Base-by-base conservation (phyloP, 2,797 vertebrate genomes). In the Iguana delicatissima region DNA sequence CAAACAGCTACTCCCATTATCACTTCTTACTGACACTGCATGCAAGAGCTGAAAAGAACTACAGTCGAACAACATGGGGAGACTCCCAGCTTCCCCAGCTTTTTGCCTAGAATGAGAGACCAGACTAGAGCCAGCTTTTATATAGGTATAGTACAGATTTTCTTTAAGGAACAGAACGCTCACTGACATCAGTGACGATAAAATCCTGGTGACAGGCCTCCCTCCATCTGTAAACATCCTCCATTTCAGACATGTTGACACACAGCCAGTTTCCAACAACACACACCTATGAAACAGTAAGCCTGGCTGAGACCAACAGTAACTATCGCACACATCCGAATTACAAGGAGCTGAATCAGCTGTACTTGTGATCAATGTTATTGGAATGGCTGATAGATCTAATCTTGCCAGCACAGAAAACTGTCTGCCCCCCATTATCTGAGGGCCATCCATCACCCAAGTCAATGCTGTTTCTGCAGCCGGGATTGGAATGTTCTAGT, bases 321-420 rank as follows among this genome's bases (percentile, higher is more conserved):
- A 55, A 83, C 50, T 91, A 42, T 82, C 62, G 74, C 86, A 57
- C 80, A 86, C 83, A 93, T 62, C 91, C 64, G 7, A n/a, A 35
- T 79, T 24, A 87, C 10, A 0, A 55, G 6, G 22, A 74, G 52
- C 84, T 85, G 35, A 0, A 0, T 20, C 91, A 88, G 90, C 89
- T 87, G 62, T 69, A 6, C 0, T 1, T 0, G 0, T 26, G 91
- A 86, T 90, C 18, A 0, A 76, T 77, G 92, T 52, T 86, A 16
- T 90, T 89, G 93, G 87, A 87, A 90, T 32, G 89, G 86, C 89
- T 94, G 94, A 84, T 92, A 93, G 91, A 87, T 84, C 85, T 88
- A 84, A 50, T 84, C 89, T 87, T 59, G 9, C 6, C 80, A 84
- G 3, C 89, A 80, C 32, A 72, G 89, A 87, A 89, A 90, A 50